Base-by-base conservation (phyloP, 2,888 invertebrate species). In the Muschampia staudingeri region DNA sequence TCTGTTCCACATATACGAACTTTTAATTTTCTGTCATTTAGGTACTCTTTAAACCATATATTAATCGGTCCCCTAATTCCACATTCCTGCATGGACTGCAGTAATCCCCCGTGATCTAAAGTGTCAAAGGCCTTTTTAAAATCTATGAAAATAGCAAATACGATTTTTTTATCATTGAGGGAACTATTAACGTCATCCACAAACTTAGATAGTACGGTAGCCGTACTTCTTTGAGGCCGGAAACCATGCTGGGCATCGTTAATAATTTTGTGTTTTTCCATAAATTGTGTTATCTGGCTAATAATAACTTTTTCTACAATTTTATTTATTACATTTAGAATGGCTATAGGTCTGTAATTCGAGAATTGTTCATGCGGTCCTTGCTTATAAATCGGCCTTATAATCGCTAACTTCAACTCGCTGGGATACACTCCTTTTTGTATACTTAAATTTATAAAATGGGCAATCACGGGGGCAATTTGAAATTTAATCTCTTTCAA, bases 71-170 rank as follows among this genome's bases (percentile, higher is more conserved):
- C 83, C 7, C 82, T 70, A 4, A 84, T 82, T 4, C 83, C 86
- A 82, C 85, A 85, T 42, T 86, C 86, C 0, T 80, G 9, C 85
- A 85, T 87, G 16, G 83, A 79, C 40, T 85, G 80, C 37, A 87
- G 42, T 30, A 87, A 76, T 7, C 73, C 77, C 0, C 78, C 40
- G 67, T 86, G 83, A 19, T 84, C 84, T 9, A 86, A 14, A 0
- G 84, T 85, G 6, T 86, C 86, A 61, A 86, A 86, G 2, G 84
- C 84, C 37, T 83, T 84, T 82, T 82, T 84, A 52, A 81, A 86
- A 69, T 84, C 84, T 30, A 85, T 81, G 48, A 78, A 86, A 14
- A 82, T 19, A 8, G 70, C 78, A 37, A 56, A 16, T 7, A 81
- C 79, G 6, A 56, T 9, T 34, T 80, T 56, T 61, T 40, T 44